Percentiles rank a stretch among this genome's conserved stretches.
Conservation (phyloP, 2,797 vertebrate genomes). For the Pteropus rufus region DNA sequence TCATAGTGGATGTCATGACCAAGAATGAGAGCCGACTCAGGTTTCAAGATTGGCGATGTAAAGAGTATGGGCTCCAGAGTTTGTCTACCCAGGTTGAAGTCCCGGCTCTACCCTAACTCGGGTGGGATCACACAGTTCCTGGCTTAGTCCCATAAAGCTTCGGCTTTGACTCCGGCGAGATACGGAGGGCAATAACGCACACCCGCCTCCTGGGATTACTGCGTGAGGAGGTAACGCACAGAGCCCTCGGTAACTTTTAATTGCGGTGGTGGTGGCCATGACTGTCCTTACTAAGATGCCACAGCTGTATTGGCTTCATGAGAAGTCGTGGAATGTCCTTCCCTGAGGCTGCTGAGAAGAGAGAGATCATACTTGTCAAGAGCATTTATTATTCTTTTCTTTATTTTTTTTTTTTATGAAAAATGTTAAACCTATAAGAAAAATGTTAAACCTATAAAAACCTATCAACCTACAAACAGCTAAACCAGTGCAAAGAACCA, state of each 20-base stretch:
- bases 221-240: fast-evolving
- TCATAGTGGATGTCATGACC: background rate
- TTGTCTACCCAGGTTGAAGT: background rate
- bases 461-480: too few relatives aligned
- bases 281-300: background rate
- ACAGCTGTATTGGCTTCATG: background rate
- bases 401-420: background rate
- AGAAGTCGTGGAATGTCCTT: background rate
- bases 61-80: background rate
- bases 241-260: fast-evolving
- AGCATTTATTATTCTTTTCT: background rate
- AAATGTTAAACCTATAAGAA: background rate
- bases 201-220: background rate
- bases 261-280: fast-evolving
- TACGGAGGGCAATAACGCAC: fast-evolving
- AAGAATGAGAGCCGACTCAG: background rate
- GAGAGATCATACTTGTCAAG: background rate
- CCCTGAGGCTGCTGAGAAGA: background rate
- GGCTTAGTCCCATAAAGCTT: background rate
- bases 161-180: background rate
- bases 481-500: background rate
- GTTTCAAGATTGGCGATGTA: background rate
- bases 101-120: background rate
- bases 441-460: background rate
- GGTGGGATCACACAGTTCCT: background rate